phyloP scores from a whole-genome alignment of 2,797 vertebrate genomes.

The Onychomys torridus region DNA sequence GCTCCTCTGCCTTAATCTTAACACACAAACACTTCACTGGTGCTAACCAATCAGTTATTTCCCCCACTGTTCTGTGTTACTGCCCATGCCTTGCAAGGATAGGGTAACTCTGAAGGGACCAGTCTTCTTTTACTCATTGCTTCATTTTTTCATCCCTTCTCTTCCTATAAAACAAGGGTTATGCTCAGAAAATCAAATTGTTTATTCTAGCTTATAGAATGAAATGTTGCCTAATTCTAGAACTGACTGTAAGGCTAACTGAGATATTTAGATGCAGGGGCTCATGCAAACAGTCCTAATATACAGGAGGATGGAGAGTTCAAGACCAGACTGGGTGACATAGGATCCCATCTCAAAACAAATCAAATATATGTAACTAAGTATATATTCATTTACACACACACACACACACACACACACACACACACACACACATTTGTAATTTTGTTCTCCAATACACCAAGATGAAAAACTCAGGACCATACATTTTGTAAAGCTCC shows the following conservation, averaged over 20 bases:
- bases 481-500: not conserved
- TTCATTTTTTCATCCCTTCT: not conserved
- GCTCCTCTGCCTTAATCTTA: not conserved
- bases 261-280: not conserved
- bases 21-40: not conserved
- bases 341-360: not conserved
- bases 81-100: not conserved
- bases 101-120: not conserved
- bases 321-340: not conserved
- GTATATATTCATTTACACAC: not conserved
- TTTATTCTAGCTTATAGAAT: not conserved
- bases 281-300: not conserved
- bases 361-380: not conserved
- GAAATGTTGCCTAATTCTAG: not conserved
- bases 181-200: not conserved
- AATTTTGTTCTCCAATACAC: not conserved
- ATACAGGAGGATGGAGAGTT: not conserved
- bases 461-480: not conserved
- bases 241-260: not conserved
- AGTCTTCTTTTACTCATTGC: not conserved
- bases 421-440: no score
- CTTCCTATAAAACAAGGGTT: not conserved
- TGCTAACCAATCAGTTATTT: not conserved
- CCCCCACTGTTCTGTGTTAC: not conserved
- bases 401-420: not conserved